Evolutionary conservation across 2,797 vertebrate genomes (phyloP).

Genomic region (Chloroceryle amazona): DNA sequence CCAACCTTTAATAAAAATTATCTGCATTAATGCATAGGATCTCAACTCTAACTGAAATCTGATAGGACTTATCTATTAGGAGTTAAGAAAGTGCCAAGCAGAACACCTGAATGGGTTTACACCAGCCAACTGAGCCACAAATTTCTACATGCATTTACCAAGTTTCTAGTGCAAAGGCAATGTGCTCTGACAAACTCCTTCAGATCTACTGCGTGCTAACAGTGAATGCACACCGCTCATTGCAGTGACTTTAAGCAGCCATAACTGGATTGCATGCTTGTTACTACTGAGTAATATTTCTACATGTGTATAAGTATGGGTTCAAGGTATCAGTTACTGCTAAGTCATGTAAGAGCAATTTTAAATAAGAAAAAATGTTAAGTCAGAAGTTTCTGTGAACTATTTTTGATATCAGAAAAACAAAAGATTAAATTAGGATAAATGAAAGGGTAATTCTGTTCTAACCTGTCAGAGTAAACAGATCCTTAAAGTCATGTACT

Average conservation of each 20-base stretch:
- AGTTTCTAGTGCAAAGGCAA: not conserved
- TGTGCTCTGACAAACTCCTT: fast-evolving
- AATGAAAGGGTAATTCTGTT: not conserved
- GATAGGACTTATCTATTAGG: not conserved
- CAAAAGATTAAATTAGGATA: not conserved
- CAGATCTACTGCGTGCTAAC: not conserved
- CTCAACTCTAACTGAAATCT: not conserved
- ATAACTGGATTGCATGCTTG: not conserved
- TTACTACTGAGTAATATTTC: not conserved
- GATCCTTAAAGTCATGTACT: not conserved
- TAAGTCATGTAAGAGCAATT: not conserved
- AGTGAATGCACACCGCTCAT: not conserved
- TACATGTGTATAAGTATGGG: not conserved
- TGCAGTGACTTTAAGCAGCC: not conserved
- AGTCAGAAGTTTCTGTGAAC: not conserved
- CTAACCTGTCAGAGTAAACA: not conserved
- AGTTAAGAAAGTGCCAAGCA: not conserved
- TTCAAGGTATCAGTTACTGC: not conserved
- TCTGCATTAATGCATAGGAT: not conserved
- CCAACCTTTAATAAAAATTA: not conserved
- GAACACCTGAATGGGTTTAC: not conserved
- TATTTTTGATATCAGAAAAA: not conserved
- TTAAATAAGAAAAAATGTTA: not conserved
- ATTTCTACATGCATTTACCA: not conserved
- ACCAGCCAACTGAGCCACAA: not conserved